Evolutionary conservation across 2,113 vertebrate genomes (phyloP).

Genomic region (Pandion haliaetus): DNA sequence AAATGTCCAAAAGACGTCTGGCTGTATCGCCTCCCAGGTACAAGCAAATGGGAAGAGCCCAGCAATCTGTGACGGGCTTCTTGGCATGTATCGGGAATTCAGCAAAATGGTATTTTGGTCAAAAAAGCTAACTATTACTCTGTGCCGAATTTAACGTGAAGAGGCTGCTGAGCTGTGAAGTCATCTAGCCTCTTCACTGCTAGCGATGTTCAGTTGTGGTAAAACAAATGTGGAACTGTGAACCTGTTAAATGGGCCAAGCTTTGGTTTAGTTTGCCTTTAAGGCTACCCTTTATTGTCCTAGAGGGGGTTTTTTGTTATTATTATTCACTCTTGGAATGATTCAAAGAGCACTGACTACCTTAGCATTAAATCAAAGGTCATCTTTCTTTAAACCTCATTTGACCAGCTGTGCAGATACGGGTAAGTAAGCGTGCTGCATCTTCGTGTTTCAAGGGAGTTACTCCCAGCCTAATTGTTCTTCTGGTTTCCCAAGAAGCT

Average conservation of each 20-base stretch:
- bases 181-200: not conserved
- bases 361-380: not conserved
- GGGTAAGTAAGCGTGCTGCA: not conserved
- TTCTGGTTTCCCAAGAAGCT: not conserved
- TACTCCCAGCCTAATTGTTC: not conserved
- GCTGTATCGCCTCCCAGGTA: not conserved
- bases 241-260: not conserved
- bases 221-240: not conserved
- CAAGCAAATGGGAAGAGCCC: not conserved
- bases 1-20: rapidly evolving
- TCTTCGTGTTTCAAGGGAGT: not conserved
- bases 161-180: not conserved
- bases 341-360: not conserved
- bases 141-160: not conserved
- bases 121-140: rapidly evolving
- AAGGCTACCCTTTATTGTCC: not conserved
- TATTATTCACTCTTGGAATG: not conserved
- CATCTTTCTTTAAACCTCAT: not conserved
- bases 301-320: not conserved
- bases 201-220: not conserved
- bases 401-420: not conserved
- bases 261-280: not conserved
- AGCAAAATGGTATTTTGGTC: not conserved
- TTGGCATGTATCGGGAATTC: not conserved
- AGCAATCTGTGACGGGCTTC: rapidly evolving